Percentiles rank a stretch among this genome's conserved stretches.
These are phyloP conservation scores for Melanostoma mellinum DNA, from an alignment of 2,888 invertebrate species.

Conservation along the genomic window DNA sequence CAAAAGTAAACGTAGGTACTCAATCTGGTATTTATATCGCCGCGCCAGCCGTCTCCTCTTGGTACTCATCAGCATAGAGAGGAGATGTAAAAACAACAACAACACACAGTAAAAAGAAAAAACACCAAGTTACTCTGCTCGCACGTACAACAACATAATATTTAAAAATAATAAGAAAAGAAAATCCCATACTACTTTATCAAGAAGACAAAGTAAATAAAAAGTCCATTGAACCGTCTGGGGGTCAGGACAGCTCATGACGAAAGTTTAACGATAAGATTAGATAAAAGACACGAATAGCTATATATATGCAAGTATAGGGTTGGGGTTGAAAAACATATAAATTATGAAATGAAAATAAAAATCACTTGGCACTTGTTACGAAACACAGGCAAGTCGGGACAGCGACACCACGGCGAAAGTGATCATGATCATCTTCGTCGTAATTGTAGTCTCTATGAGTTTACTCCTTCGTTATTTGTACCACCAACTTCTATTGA, in stretches of 20 bases:
- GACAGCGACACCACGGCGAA: slow-evolving; percentile 20
- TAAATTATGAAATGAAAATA: slow-evolving; percentile 45
- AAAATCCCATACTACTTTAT: slow-evolving; percentile 45
- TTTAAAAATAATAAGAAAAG: slow-evolving; percentile 9
- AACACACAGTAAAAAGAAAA: no score
- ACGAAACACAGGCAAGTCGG: slow-evolving; percentile 18
- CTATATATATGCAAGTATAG: not conserved
- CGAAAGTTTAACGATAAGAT: slow-evolving; percentile 37
- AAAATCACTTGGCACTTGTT: slow-evolving; percentile 30
- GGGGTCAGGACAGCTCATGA: slow-evolving; percentile 26
- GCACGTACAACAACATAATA: not conserved
- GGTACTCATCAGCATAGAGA: no score
- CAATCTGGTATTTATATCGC: no score
- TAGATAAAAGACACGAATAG: slow-evolving; percentile 52
- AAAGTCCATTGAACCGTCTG: slow-evolving; percentile 77
- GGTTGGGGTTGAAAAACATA: slow-evolving; percentile 25
- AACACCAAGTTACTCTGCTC: no score
- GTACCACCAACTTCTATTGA: not conserved
- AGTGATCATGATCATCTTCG: slow-evolving; percentile 19
- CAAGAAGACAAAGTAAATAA: slow-evolving; percentile 75
- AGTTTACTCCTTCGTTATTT: not conserved
- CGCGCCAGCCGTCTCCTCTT: no score
- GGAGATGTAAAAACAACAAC: no score
- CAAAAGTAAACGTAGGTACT: no score
- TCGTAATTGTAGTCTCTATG: slow-evolving; percentile 4